Base-by-base conservation (phyloP, 2,888 invertebrate species). In the Diachrysia chrysitis region DNA sequence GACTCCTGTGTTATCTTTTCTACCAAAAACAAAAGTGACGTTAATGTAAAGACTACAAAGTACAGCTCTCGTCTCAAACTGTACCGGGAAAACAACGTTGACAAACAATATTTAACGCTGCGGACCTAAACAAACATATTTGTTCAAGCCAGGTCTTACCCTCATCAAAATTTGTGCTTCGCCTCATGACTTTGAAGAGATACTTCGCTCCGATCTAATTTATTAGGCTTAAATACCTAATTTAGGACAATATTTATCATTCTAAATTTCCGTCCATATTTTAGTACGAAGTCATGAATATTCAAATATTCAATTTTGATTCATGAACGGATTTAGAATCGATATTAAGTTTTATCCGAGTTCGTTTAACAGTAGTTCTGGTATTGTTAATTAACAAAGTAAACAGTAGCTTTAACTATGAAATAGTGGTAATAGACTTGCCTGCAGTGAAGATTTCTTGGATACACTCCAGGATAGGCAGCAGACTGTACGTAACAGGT, bases 401-500 rank as follows among this genome's bases (percentile, higher is more conserved):
- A 19, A 12, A 14, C 21, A 3, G 10, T 58, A 25, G 58, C 17
- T 62, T 57, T 14, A 55, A 60, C 48, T 58, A 71, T 66, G 70
- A 64, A 71, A 69, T 59, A 71, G 9, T 56, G 23, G 10, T 78
- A 78, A 78, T 66, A 66, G n/a, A 70, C 66, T 78, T 83, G 92
- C 94, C 94, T 97, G 96, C 98, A 98, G 91, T 98, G 98, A 76
- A 98, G 96, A 85, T 98, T 98, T 69, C 98, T 96, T 0, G 98
- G 98, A 92, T 99, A 99, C 21, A 99, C 97, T 51, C 98, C 98
- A 17, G 98, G 98, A 91, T 98, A 98, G 9, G 98, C 98, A 4
- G 99, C 98, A 16, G 98, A 98, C 92, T 99, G 98, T 4, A 99
- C 98, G 92, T 98, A 98, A 93, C 99, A 99, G 5, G 98, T 98